Percentiles rank a stretch among this genome's conserved stretches.
phyloP scores from a whole-genome alignment of 2,113 vertebrate species.

The Smithornis capensis region DNA sequence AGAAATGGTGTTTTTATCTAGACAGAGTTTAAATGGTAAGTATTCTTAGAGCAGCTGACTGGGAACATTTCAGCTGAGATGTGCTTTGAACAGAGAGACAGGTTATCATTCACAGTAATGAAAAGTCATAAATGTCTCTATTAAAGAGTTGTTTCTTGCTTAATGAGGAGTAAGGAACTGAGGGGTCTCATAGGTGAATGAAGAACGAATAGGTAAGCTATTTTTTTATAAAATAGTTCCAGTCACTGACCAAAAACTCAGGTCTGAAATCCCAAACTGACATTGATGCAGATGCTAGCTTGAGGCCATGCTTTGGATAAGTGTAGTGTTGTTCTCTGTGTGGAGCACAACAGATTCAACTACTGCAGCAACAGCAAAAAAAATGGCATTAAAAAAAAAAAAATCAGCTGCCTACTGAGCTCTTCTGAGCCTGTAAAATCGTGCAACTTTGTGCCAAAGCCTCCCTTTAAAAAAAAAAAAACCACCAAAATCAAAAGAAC shows the following conservation, averaged over 20 bases:
- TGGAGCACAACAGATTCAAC: neutral
- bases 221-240: neutral
- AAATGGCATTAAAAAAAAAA: neutral
- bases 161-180: neutral
- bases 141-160: neutral
- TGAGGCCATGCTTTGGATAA: neutral
- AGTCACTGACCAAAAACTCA: neutral
- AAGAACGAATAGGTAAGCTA: neutral
- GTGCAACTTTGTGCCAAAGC: neutral
- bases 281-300: neutral
- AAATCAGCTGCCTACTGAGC: neutral
- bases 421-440: neutral
- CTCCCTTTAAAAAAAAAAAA: neutral
- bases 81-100: neutral
- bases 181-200: neutral
- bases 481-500: too few relatives aligned
- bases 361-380: neutral
- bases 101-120: constrained; percentile 8
- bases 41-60: neutral
- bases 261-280: neutral
- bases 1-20: neutral
- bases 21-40: neutral
- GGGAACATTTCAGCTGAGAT: neutral
- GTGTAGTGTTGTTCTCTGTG: neutral
- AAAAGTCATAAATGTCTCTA: neutral